Evolutionary conservation across 2,888 invertebrate species (phyloP), one percentile per base, ranked within the genome.

Genomic region (Amphipyra tragopoginis): DNA sequence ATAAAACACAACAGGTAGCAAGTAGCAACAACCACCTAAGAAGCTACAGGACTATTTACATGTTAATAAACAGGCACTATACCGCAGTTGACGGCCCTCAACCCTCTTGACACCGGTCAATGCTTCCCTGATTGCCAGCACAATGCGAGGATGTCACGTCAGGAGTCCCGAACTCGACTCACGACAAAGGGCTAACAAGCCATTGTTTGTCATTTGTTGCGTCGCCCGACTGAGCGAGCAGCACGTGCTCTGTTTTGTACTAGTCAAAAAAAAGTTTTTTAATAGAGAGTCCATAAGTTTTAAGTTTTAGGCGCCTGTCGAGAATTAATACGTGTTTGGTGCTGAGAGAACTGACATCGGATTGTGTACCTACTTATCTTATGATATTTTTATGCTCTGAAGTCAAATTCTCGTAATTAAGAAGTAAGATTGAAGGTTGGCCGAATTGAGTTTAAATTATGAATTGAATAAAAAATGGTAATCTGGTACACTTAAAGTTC

Each of bases 141-240:
- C 92, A 92, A 90, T 88, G 82, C 82, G 83, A 88, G 92, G 92
- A 92, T 90, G 92, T 92, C 90, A 89, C 88, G 90, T 85, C 85
- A 83, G 53, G 77, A 72, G 77, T 71, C 85, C 85, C 86, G 85
- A 89, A 86, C 89, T 85, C 80, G 80, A 84, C 85, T 87, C 90
- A 88, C 89, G 90, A 90, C 90, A 91, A 91, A 89, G 85, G 86
- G 81, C 87, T 92, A 92, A 93, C 93, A 92, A 91, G 88, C 87
- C 79, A 93, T 93, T 94, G 93, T 93, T 85, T 89, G 86, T 84
- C 84, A 86, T 85, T 84, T 81, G 82, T 80, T 81, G 79, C 72
- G 61, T 70, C 72, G 76, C 52, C 52, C 14, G 43, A 52, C 54
- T 45, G 40, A 54, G 26, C 57, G 61, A 65, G 57, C 69, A 70